Evolutionary conservation across 2,888 invertebrate species (phyloP), one percentile per base, ranked within the genome.

Genomic region (Cremastinae sp.): DNA sequence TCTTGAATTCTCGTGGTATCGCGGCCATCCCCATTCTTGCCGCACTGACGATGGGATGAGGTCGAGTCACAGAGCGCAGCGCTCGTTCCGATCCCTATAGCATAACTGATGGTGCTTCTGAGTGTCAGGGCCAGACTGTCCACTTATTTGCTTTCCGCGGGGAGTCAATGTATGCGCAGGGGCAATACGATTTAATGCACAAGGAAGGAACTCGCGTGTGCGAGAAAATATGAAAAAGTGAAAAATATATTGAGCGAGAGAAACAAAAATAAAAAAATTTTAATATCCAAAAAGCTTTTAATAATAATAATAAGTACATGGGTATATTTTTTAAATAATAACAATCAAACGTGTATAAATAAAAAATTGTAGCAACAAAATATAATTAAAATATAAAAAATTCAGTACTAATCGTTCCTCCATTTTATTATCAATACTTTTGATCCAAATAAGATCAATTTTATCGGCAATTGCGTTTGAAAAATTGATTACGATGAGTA

Each of bases 21-120:
- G 61, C 51, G 61, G 38, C 61, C 56, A 41, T 53, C 68, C 47
- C 53, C 72, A 36, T n/a, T 54, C 54, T 45, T 20, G 22, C 41
- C 51, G 22, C n/a, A n/a, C 38, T 58, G 58, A 28, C 49, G 22
- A 16, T 41, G 10, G 22, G 72, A 78, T 28, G 78, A 78, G 76
- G 74, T 74, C 72, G 78, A 51, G 70, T 54, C 71, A 28, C 5
- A 28, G 2, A 68, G 69, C 71, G 56, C 68, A 68, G 74, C 83
- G 81, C 84, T 84, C 84, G 82, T 45, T 18, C 75, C 84, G 82
- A 85, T 81, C 85, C 86, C 87, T 85, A 80, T 84, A 87, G 28
- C 28, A 2, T 86, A 88, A 88, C 88, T 85, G 88, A 88, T 88
- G 88, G 87, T 88, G 84, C 88, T 88, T 88, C 87, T 84, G 86